Conservation (phyloP, 2,113 vertebrate genomes). For the Numenius arquata region DNA sequence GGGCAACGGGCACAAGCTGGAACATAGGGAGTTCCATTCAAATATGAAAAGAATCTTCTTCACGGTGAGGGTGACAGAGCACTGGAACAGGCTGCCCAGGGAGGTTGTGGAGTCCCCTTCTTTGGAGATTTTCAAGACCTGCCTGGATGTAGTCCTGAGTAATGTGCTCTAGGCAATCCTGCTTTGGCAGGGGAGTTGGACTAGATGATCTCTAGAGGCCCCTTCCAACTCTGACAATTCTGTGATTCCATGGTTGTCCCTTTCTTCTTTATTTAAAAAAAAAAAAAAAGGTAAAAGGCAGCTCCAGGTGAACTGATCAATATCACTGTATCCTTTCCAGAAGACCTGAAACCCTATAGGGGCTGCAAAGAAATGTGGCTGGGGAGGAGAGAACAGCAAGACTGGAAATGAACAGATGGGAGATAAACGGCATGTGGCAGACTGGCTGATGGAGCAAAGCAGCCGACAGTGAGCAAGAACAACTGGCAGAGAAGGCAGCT, state of each 20-base stretch:
- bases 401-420: conserved; percentile 30
- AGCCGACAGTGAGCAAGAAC: conserved; percentile 6
- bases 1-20: too few species aligned
- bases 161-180: too few species aligned
- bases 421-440: background rate
- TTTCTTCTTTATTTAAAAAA: background rate
- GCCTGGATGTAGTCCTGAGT: too few species aligned
- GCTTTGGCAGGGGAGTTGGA: too few species aligned
- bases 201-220: too few species aligned
- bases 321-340: background rate
- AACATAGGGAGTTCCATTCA: too few species aligned
- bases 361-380: background rate
- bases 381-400: background rate
- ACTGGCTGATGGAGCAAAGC: background rate
- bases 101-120: too few species aligned
- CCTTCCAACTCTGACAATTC: too few species aligned
- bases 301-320: background rate
- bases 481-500: conserved; percentile 8
- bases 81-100: too few species aligned
- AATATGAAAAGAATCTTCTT: too few species aligned
- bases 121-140: too few species aligned
- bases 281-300: background rate
- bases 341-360: background rate
- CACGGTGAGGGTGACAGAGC: too few species aligned
- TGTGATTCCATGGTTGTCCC: background rate